Evolutionary conservation across 2,797 vertebrate species (phyloP).

Genomic region (Etheostoma nigrum): DNA sequence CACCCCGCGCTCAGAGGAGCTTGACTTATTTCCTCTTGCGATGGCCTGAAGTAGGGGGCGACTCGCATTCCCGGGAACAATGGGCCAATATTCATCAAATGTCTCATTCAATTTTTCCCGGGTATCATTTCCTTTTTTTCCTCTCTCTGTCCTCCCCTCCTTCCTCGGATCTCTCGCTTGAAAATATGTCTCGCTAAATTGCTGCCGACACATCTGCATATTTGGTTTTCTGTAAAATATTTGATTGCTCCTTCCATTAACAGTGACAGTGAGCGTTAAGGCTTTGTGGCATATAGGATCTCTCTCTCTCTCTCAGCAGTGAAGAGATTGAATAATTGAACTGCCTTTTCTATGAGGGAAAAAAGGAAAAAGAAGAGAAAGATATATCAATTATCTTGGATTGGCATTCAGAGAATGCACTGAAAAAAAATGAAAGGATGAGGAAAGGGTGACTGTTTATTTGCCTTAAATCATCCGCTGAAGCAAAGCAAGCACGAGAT

Average conservation of each 20-base stretch:
- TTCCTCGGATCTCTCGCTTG: slow-evolving; percentile 30
- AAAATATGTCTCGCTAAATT: slow-evolving; percentile 76
- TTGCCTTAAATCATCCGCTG: slow-evolving; percentile 36
- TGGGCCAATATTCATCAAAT: slow-evolving; percentile 74
- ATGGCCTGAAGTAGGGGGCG: slow-evolving; percentile 60
- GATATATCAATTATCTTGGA: slow-evolving; percentile 65
- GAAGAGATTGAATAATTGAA: slow-evolving; percentile 68
- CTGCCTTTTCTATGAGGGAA: slow-evolving; percentile 37
- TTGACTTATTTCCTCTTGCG: slow-evolving; percentile 60
- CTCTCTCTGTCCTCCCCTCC: neutral
- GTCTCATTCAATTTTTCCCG: slow-evolving; percentile 69
- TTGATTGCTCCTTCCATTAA: slow-evolving; percentile 76
- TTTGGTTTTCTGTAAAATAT: slow-evolving; percentile 77
- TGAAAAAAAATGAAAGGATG: neutral
- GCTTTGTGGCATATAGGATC: slow-evolving; percentile 53
- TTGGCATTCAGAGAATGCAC: slow-evolving; percentile 44
- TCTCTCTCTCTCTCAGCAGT: slow-evolving; percentile 27
- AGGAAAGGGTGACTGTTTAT: slow-evolving; percentile 39
- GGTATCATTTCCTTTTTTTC: slow-evolving; percentile 32
- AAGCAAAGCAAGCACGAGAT: slow-evolving; percentile 50
- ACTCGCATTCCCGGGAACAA: slow-evolving; percentile 72
- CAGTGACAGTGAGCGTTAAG: slow-evolving; percentile 72
- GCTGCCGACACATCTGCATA: slow-evolving; percentile 75
- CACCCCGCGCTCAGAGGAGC: slow-evolving; percentile 62
- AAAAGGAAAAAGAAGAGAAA: slow-evolving; percentile 34